Evolutionary conservation across 2,113 vertebrate species (phyloP).

Genomic region (Lophochroa leadbeateri): DNA sequence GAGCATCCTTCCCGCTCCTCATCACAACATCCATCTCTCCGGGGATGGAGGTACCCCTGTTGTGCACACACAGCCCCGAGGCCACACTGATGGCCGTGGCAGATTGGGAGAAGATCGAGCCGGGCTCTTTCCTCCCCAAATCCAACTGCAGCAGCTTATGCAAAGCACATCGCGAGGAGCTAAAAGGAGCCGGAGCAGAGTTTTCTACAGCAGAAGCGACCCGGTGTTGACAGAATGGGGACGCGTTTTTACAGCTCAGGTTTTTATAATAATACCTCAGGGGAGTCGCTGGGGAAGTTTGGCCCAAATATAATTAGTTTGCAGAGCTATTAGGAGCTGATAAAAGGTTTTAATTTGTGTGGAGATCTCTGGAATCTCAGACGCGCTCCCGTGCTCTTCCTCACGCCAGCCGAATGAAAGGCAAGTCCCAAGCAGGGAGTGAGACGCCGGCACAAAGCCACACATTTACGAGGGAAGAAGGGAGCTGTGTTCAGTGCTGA

Average conservation of each 20-base stretch:
- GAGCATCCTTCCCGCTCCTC: background rate
- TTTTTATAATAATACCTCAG: conserved; percentile 79
- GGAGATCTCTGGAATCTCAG: conserved; percentile 70
- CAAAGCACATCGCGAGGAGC: conserved; percentile 61
- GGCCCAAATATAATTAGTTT: conserved; percentile 83
- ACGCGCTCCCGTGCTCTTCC: background rate
- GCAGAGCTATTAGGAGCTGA: conserved; percentile 78
- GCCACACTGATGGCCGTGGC: fast-evolving
- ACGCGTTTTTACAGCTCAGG: conserved; percentile 72
- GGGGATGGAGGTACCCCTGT: background rate
- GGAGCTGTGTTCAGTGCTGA: background rate
- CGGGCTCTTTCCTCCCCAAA: background rate
- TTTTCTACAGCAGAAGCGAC: conserved; percentile 68
- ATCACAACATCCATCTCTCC: fast-evolving
- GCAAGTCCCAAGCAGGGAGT: background rate
- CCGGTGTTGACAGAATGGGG: conserved; percentile 82
- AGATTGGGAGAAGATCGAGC: fast-evolving
- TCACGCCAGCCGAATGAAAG: background rate
- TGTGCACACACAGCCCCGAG: background rate
- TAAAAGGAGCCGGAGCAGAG: conserved; percentile 33
- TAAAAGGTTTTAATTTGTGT: conserved; percentile 81
- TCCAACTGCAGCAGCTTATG: conserved; percentile 28
- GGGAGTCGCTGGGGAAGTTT: conserved; percentile 76
- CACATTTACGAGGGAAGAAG: background rate
- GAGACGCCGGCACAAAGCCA: background rate